Percentiles rank a stretch among this genome's conserved stretches.
Evolutionary conservation across 2,888 invertebrate genomes (phyloP).

Genomic region (Ennomos erosarius): DNA sequence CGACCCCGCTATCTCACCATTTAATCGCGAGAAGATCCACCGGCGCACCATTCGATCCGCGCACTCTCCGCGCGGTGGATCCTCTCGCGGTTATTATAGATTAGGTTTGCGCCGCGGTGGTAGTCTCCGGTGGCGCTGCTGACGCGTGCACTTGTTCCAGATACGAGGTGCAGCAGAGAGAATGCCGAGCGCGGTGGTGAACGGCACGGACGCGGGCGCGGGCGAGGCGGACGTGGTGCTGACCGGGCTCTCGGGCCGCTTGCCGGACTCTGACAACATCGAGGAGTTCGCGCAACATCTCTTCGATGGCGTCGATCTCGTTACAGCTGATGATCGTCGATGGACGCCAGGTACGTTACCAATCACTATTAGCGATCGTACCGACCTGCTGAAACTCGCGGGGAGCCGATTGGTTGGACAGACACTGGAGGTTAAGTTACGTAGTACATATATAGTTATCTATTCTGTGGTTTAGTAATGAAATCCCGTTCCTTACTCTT

Average conservation of each 20-base stretch:
- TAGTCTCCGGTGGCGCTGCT: not conserved
- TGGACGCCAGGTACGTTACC: constrained; percentile 89
- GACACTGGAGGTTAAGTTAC: too few relatives aligned
- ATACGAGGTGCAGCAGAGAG: constrained; percentile 33
- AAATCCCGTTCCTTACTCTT: too few relatives aligned
- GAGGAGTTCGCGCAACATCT: constrained; percentile 97
- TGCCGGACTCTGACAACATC: constrained; percentile 96
- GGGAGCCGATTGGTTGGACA: too few relatives aligned
- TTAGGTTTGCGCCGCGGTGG: too few relatives aligned
- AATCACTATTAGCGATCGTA: not conserved
- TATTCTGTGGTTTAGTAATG: too few relatives aligned
- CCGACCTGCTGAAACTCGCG: too few relatives aligned
- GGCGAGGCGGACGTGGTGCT: constrained; percentile 90
- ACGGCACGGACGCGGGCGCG: constrained; percentile 61
- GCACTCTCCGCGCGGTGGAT: constrained; percentile 37
- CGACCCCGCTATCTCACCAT: constrained; percentile 73
- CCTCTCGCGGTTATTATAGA: not conserved
- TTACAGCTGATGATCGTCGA: constrained; percentile 95
- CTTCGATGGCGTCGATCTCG: constrained; percentile 95
- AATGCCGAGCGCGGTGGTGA: constrained; percentile 73
- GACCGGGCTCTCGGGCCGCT: constrained; percentile 93
- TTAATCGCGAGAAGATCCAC: constrained; percentile 61
- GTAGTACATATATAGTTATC: too few relatives aligned
- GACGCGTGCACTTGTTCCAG: constrained; percentile 24
- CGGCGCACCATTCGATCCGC: constrained; percentile 62